Base-by-base conservation (phyloP, 2,888 invertebrate genomes). In the Oscheius sp. region DNA sequence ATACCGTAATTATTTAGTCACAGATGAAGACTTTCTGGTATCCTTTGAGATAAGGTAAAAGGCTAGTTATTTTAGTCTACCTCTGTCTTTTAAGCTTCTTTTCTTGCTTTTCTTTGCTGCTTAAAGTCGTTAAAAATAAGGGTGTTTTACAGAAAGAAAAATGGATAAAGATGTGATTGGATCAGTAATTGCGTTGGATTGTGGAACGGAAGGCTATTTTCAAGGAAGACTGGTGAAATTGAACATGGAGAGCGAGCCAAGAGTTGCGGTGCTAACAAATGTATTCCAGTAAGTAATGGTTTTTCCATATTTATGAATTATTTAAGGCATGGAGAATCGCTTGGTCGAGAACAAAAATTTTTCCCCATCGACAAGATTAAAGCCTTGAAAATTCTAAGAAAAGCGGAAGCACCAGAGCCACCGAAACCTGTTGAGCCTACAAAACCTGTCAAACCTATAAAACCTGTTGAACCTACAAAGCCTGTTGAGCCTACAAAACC, bases 181-280 rank as follows among this genome's bases (percentile, higher is more conserved):
- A 52, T 68, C 73, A 10, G 58, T 81, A 17, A 71, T 83, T 25
- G 65, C 76, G 1, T 71, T 78, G 12, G 78, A 82, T 45, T 80
- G 80, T 25, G 76, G 74, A 4, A 55, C 25, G 0, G 61, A 70
- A 17, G 80, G 78, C 34, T 71, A 64, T 46, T 82, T 71, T 66
- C 78, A 78, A 52, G 78, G 78, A 46, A 78, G 72, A 48, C 39
- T 78, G 67, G 67, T 72, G 12, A 63, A 74, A 0, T n/a, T 75
- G 33, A 74, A 73, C 37, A 12, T 75, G 27, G 74, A 73, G 33
- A 34, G 46, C 15, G 58, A 71, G 3, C 69, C 42, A 15, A 58
- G 57, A n/a, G 70, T 39, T 45, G 42, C 75, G 10, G 72, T 75
- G 5, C 65, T 77, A 53, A 69, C 72, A 3, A 72, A 69, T 37